phyloP scores from a whole-genome alignment of 2,888 invertebrate genomes.

The Drosophila meridionalis region DNA sequence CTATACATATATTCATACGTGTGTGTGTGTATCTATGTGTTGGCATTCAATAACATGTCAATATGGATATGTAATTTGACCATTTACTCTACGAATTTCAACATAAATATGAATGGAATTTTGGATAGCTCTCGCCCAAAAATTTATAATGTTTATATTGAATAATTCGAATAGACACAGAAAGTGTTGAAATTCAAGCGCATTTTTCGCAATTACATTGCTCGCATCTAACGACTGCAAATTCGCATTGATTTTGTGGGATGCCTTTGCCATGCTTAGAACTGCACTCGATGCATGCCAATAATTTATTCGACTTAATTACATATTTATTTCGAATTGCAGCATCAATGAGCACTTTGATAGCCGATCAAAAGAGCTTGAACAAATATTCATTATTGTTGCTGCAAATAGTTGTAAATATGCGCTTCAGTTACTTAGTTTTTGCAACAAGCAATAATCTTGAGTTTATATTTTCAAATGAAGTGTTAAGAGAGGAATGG shows the following conservation, averaged over 20 bases:
- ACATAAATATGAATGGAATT: constrained; percentile 54
- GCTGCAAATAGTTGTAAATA: background rate
- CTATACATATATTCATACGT: constrained; percentile 4
- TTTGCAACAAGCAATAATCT: background rate
- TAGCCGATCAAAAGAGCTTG: constrained; percentile 7
- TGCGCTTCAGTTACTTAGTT: background rate
- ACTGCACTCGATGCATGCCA: constrained; percentile 23
- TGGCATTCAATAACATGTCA: constrained; percentile 63
- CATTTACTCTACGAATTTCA: constrained; percentile 51
- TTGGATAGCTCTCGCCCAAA: constrained; percentile 11
- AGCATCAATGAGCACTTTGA: constrained; percentile 29
- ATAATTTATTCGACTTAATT: constrained; percentile 12
- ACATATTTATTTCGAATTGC: constrained; percentile 29
- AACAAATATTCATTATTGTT: constrained; percentile 11
- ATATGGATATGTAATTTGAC: constrained; percentile 58
- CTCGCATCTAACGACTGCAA: constrained; percentile 4
- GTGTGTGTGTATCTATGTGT: constrained; percentile 18
- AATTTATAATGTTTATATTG: constrained; percentile 31
- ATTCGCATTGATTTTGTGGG: constrained; percentile 13
- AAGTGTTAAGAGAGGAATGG: background rate
- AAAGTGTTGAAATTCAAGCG: constrained; percentile 26
- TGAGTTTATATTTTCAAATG: background rate
- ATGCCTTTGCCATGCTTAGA: background rate
- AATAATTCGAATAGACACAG: constrained; percentile 42
- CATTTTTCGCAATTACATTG: constrained; percentile 22